Percentiles rank a stretch among this genome's conserved stretches.
Evolutionary conservation across 2,888 invertebrate species (phyloP).

Genomic region (Scaptomyza reducta): DNA sequence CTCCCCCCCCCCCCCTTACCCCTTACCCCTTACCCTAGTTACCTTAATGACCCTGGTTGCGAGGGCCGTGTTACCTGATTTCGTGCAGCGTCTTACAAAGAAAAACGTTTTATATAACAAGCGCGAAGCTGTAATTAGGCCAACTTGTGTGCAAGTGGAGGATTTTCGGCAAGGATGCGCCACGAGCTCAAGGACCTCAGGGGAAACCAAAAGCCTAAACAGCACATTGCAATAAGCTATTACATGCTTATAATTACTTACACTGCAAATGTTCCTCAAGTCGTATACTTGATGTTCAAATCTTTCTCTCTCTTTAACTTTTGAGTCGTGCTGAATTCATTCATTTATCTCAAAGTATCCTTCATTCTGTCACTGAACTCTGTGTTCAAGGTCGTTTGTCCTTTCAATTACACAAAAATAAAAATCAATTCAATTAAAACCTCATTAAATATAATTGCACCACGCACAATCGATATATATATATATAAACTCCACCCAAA

Average conservation of each 20-base stretch:
- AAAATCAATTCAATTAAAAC: slow-evolving; percentile 75
- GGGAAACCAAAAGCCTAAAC: not conserved
- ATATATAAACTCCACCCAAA: slow-evolving; percentile 24
- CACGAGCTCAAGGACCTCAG: slow-evolving; percentile 26
- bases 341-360: slow-evolving; percentile 23
- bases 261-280: not conserved
- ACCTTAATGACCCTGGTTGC: slow-evolving; percentile 16
- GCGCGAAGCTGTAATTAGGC: slow-evolving; percentile 31
- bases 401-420: slow-evolving; percentile 38
- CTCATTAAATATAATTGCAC: slow-evolving; percentile 71
- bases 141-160: slow-evolving; percentile 41
- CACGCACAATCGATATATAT: slow-evolving; percentile 57
- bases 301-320: too few relatives aligned
- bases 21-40: not conserved
- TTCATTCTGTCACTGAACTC: slow-evolving; percentile 48
- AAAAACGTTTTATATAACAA: slow-evolving; percentile 28
- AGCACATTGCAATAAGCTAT: not conserved
- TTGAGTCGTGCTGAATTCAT: too few relatives aligned
- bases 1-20: too few relatives aligned
- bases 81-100: slow-evolving; percentile 2
- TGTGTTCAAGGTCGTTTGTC: not conserved
- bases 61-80: slow-evolving; percentile 26
- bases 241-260: too few relatives aligned
- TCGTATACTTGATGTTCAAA: not conserved
- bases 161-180: slow-evolving; percentile 18